phyloP scores from a whole-genome alignment of 1,140 invertebrate species.

The Musca domestica region DNA sequence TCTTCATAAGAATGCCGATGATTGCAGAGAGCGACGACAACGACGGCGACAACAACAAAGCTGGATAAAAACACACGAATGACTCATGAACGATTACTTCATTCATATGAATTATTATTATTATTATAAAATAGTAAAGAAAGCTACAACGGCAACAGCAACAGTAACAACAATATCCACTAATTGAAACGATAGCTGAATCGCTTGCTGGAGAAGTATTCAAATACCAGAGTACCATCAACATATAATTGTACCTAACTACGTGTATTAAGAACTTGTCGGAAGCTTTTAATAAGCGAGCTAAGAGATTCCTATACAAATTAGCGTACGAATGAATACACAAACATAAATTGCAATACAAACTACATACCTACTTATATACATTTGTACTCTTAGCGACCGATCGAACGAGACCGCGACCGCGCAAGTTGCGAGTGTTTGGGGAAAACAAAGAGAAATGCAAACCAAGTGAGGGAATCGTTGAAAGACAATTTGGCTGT shows the following conservation, averaged over 20 bases:
- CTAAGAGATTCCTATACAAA: too few relatives aligned
- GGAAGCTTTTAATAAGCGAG: too few relatives aligned
- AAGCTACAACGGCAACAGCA: neutral
- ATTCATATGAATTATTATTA: conserved; percentile 6
- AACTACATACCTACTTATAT: too few relatives aligned
- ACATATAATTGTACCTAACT: too few relatives aligned
- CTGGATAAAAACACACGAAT: neutral
- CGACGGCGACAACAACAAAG: neutral
- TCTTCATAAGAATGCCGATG: neutral
- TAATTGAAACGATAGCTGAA: neutral
- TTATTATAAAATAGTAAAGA: neutral
- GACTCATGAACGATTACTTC: conserved; percentile 18
- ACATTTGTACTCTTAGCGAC: neutral
- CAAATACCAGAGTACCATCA: too few relatives aligned
- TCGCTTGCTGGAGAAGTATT: too few relatives aligned
- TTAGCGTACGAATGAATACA: too few relatives aligned
- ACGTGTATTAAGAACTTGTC: too few relatives aligned
- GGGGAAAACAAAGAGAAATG: neutral
- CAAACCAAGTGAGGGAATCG: neutral
- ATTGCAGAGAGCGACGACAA: neutral
- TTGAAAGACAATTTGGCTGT: neutral
- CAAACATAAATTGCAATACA: too few relatives aligned
- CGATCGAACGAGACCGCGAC: neutral
- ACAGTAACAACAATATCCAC: neutral
- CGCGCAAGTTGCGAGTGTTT: neutral